phyloP scores from a whole-genome alignment of 2,113 vertebrate genomes.

The Bubo blakistoni region DNA sequence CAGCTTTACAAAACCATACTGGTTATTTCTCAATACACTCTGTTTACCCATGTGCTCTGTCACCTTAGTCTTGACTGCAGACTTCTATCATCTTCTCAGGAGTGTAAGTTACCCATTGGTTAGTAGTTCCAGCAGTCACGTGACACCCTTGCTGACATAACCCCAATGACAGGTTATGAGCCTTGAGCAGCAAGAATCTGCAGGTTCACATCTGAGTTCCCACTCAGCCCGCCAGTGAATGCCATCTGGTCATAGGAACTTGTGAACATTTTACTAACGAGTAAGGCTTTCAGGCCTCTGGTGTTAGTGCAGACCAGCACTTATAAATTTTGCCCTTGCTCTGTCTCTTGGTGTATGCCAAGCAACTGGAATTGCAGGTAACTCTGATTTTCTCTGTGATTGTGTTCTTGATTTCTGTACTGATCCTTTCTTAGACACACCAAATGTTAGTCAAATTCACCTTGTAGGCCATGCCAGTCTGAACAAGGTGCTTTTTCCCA shows the following conservation, averaged over 20 bases:
- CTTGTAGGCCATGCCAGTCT: neutral
- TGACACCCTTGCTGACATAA: neutral
- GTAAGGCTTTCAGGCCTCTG: neutral
- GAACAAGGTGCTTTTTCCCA: neutral
- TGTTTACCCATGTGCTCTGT: neutral
- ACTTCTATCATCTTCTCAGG: neutral
- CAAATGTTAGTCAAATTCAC: neutral
- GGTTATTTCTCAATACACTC: neutral
- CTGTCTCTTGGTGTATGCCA: neutral
- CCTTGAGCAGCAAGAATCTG: neutral
- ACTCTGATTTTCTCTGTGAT: neutral
- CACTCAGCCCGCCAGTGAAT: neutral
- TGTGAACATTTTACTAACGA: neutral
- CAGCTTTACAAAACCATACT: neutral
- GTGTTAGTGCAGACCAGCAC: neutral
- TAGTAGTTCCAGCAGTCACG: neutral
- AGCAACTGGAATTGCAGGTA: neutral
- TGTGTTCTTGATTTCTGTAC: neutral
- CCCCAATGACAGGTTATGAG: neutral
- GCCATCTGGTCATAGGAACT: neutral
- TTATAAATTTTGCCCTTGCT: neutral
- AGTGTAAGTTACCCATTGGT: neutral
- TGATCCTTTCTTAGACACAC: neutral
- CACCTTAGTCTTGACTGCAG: neutral
- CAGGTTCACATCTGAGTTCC: neutral